A percentile compares a stretch with the other conserved stretches of the same genome.
Conservation (phyloP, 2,888 invertebrate genomes). For the Ferdinandea cuprea region DNA sequence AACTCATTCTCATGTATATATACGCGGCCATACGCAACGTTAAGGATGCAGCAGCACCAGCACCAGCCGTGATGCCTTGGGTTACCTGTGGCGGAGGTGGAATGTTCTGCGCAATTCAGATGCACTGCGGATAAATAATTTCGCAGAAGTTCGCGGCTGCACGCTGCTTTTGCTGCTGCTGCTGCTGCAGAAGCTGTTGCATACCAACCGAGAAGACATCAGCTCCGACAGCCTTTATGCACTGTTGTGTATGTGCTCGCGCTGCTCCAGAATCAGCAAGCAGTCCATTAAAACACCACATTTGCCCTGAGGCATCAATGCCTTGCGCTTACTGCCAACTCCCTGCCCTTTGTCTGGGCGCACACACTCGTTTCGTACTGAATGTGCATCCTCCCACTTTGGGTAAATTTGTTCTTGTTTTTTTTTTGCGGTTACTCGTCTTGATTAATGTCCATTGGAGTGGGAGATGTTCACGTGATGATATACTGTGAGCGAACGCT, state of each 20-base stretch:
- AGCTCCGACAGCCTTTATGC: conserved; percentile 64
- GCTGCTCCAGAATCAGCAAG: conserved; percentile 60
- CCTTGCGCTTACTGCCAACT: not conserved
- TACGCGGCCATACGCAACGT: conserved; percentile 2
- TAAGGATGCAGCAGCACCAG: conserved; percentile 6
- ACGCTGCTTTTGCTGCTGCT: conserved; percentile 64
- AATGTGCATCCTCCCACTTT: conserved; percentile 72
- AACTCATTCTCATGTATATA: conserved; percentile 17
- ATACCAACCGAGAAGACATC: conserved; percentile 74
- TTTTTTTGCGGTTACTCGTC: conserved; percentile 32
- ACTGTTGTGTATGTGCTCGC: conserved; percentile 23
- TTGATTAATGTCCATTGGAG: conserved; percentile 75
- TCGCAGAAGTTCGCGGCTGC: conserved; percentile 72
- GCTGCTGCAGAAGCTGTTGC: conserved; percentile 75
- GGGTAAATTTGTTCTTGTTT: not conserved
- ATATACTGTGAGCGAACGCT: conserved; percentile 56
- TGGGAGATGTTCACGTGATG: conserved; percentile 74
- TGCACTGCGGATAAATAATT: conserved; percentile 74
- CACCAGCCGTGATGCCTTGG: conserved; percentile 47
- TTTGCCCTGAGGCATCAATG: conserved; percentile 48
- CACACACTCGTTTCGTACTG: not conserved
- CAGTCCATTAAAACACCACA: conserved; percentile 60
- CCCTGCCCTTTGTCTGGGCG: conserved; percentile 8
- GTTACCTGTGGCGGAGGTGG: conserved; percentile 49
- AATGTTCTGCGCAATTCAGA: conserved; percentile 71